Percentiles rank a stretch among this genome's conserved stretches.
Conservation (phyloP, 2,888 invertebrate genomes). For the Drosophila subsilvestris region DNA sequence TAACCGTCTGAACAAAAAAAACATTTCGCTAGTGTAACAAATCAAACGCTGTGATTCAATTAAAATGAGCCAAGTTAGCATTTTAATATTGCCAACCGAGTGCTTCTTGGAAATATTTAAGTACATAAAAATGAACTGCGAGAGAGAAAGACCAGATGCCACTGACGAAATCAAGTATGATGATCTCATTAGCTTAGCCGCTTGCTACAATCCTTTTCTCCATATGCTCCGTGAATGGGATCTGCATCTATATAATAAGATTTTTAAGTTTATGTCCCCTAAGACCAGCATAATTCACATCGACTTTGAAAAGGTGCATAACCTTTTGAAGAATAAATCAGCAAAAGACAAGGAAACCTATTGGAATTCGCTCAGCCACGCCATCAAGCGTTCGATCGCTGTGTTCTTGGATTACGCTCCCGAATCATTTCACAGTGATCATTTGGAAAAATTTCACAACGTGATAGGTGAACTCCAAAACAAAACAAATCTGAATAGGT, state of each 20-base stretch:
- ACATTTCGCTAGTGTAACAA: too few species aligned
- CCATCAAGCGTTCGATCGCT: neutral
- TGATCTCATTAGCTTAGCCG: slow-evolving; percentile 3
- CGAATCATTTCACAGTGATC: neutral
- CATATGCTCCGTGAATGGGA: neutral
- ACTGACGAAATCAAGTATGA: slow-evolving; percentile 2
- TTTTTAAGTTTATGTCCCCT: too few species aligned
- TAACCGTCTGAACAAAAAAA: too few species aligned
- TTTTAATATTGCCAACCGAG: slow-evolving; percentile 5
- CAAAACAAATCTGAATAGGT: neutral
- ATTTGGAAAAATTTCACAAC: slow-evolving; percentile 8
- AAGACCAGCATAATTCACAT: neutral
- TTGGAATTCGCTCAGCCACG: neutral
- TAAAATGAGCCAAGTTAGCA: neutral
- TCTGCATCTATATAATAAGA: neutral
- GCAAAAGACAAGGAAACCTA: neutral
- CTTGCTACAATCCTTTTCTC: neutral
- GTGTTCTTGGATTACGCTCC: slow-evolving; percentile 8
- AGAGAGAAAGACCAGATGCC: neutral
- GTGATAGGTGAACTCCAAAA: slow-evolving; percentile 10
- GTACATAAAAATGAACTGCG: slow-evolving; percentile 9
- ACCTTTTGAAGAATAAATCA: neutral
- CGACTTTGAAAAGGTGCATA: slow-evolving; percentile 1
- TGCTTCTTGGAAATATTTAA: slow-evolving; percentile 17
- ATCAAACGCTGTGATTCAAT: too few species aligned